phyloP scores from a whole-genome alignment of 2,113 vertebrate species.

The Myanophis thanlyinensis region DNA sequence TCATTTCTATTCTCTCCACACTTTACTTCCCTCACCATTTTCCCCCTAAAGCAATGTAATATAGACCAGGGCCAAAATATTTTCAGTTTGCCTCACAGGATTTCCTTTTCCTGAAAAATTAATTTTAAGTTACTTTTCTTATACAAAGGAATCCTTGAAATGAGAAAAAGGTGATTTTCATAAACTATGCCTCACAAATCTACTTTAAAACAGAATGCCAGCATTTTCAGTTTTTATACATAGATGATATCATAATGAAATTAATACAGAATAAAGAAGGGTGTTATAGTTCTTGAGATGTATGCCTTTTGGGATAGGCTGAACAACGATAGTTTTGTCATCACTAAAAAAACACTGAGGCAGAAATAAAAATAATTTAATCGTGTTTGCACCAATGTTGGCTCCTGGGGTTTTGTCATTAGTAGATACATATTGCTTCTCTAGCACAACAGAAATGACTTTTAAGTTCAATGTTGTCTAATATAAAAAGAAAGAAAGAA shows the following conservation, averaged over 20 bases:
- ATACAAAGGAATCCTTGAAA: not conserved
- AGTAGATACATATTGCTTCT: not conserved
- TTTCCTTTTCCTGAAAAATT: constrained; percentile 1
- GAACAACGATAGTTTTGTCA: not conserved
- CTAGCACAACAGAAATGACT: not conserved
- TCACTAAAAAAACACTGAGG: not conserved
- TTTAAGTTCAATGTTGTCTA: not conserved
- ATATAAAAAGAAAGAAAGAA: not conserved
- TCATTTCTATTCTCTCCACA: not conserved
- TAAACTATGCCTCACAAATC: not conserved
- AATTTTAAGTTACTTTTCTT: not conserved
- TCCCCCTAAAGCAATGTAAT: not conserved
- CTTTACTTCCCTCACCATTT: not conserved
- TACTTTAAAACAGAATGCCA: not conserved
- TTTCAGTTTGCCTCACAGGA: not conserved
- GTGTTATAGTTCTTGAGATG: not conserved
- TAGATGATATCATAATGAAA: not conserved
- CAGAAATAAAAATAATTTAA: not conserved
- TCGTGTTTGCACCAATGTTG: not conserved
- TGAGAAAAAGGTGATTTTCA: not conserved
- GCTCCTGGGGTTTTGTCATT: not conserved
- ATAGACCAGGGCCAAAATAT: not conserved
- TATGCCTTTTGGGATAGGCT: not conserved
- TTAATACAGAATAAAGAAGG: not conserved
- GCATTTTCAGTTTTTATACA: not conserved